Conservation (phyloP, 2,113 vertebrate genomes). For the Proterorhinus semilunaris region DNA sequence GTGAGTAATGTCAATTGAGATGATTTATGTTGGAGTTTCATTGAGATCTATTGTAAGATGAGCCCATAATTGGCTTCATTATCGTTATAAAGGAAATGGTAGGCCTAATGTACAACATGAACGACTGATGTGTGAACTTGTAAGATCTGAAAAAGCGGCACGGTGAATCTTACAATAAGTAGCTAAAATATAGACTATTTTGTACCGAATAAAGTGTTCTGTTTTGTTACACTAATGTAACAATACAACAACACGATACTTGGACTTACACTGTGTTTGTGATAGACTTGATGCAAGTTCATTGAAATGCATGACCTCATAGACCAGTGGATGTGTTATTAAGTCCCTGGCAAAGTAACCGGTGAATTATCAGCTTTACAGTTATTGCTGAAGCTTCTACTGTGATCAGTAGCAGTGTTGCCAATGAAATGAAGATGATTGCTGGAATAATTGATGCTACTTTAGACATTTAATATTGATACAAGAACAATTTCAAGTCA, state of each 20-base stretch:
- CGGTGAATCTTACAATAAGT: too few relatives aligned
- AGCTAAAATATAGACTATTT: too few relatives aligned
- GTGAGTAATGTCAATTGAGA: neutral
- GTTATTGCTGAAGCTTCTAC: neutral
- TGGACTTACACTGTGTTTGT: neutral
- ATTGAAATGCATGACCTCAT: neutral
- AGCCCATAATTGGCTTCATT: slow-evolving; percentile 4
- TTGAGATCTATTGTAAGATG: slow-evolving; percentile 9
- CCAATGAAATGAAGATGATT: neutral
- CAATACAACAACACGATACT: neutral
- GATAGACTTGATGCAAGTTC: neutral
- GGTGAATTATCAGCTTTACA: neutral
- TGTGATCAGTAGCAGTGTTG: neutral
- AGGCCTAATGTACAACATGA: too few relatives aligned
- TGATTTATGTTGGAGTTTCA: neutral
- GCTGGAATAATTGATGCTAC: neutral
- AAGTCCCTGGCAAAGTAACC: neutral
- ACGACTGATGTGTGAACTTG: too few relatives aligned
- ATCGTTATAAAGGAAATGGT: neutral
- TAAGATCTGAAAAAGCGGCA: too few relatives aligned
- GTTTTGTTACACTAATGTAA: too few relatives aligned
- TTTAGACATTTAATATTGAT: neutral
- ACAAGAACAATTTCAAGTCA: neutral
- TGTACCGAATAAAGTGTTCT: neutral
- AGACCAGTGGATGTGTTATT: neutral